Evolutionary conservation across 2,888 invertebrate species (phyloP).

Genomic region (Sarcophaga carnaria): DNA sequence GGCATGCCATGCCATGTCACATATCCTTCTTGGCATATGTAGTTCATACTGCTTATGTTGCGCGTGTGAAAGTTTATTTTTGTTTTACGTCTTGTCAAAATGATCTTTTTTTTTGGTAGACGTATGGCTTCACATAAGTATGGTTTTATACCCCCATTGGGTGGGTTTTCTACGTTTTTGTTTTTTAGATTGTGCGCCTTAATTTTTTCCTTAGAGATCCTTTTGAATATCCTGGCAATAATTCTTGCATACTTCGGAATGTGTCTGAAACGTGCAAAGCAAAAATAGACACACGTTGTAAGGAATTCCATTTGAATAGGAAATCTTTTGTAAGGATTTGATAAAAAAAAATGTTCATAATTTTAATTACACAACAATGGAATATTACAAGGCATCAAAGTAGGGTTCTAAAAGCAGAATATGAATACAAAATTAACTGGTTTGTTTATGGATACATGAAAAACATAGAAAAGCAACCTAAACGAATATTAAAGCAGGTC

Average conservation of each 20-base stretch:
- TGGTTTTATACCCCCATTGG: constrained; percentile 24
- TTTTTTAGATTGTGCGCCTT: constrained; percentile 42
- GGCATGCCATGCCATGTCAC: neutral
- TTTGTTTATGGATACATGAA: too few relatives aligned
- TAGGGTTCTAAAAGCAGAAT: too few relatives aligned
- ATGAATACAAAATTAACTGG: too few relatives aligned
- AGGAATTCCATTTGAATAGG: neutral
- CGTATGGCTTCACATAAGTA: neutral
- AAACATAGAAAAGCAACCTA: too few relatives aligned
- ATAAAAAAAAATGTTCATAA: neutral
- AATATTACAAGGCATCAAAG: too few relatives aligned
- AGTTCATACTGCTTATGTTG: constrained; percentile 43
- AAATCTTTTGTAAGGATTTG: neutral
- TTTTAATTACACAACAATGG: too few relatives aligned
- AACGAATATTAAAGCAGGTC: too few relatives aligned
- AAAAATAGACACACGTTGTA: constrained; percentile 51
- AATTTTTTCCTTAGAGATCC: constrained; percentile 37
- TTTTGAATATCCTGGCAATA: constrained; percentile 41
- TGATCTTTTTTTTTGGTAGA: neutral
- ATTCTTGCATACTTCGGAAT: constrained; percentile 36
- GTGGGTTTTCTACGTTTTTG: constrained; percentile 35
- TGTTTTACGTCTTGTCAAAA: neutral
- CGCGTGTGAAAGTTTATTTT: constrained; percentile 68
- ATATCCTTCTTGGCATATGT: neutral
- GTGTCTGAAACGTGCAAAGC: constrained; percentile 62